These are phyloP conservation scores for Pardalotus punctatus DNA, from an alignment of 2,113 vertebrate genomes.

Conservation along the genomic window DNA sequence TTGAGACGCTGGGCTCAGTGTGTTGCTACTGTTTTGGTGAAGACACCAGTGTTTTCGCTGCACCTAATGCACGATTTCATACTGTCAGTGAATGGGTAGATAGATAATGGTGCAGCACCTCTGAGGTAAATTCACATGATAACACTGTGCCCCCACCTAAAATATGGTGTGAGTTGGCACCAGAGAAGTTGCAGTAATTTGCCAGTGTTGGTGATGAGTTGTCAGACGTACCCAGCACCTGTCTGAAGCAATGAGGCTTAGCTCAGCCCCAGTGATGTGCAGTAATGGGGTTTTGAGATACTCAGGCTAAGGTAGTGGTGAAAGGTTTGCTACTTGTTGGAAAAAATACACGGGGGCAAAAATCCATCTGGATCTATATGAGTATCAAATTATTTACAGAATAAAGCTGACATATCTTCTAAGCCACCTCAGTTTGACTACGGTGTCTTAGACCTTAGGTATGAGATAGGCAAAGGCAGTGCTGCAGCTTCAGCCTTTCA, in stretches of 20 bases:
- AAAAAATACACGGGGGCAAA: not conserved
- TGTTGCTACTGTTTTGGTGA: not conserved
- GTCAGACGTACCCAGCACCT: not conserved
- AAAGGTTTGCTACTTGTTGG: not conserved
- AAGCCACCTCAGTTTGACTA: not conserved
- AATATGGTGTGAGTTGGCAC: not conserved
- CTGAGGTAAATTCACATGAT: not conserved
- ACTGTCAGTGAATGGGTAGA: not conserved
- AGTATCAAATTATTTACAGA: not conserved
- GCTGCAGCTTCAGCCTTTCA: not conserved
- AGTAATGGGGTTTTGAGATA: not conserved
- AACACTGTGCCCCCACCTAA: not conserved
- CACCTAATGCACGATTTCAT: not conserved
- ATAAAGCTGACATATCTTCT: not conserved
- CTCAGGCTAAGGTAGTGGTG: not conserved
- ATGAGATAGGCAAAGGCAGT: not conserved
- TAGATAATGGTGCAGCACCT: not conserved
- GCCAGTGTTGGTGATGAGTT: not conserved
- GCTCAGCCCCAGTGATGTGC: not conserved
- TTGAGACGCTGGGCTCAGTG: not conserved
- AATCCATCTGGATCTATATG: not conserved
- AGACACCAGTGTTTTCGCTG: not conserved
- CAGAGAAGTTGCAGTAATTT: not conserved
- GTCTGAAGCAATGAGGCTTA: not conserved
- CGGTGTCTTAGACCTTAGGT: not conserved